phyloP scores from a whole-genome alignment of 2,113 vertebrate species.

The Xiphophorus hellerii region DNA sequence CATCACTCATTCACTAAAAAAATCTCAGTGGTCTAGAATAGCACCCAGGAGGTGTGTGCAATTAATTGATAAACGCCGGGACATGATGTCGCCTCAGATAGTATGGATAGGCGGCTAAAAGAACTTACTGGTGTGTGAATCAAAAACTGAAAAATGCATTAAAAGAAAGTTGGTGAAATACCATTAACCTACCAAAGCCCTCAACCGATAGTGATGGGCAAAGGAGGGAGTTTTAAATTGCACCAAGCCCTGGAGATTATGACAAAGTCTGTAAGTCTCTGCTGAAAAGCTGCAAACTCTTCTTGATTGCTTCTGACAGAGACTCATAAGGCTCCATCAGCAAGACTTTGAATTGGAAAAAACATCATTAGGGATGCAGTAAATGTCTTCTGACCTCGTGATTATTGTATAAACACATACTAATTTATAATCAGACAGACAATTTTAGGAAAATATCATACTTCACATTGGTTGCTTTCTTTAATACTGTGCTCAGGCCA shows the following conservation, averaged over 20 bases:
- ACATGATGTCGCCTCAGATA: conserved; percentile 77
- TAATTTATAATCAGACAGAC: conserved; percentile 69
- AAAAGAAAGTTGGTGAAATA: conserved; percentile 77
- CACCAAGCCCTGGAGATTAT: conserved; percentile 72
- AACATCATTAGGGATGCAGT: conserved; percentile 72
- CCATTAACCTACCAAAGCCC: conserved; percentile 80
- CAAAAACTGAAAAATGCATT: conserved; percentile 75
- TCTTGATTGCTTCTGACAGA: conserved; percentile 73
- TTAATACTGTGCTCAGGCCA: conserved; percentile 55
- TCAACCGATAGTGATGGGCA: conserved; percentile 73
- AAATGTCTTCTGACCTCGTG: conserved; percentile 68
- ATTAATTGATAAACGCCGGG: conserved; percentile 80
- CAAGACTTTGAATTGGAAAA: conserved; percentile 62
- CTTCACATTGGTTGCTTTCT: conserved; percentile 44
- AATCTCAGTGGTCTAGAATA: conserved; percentile 63
- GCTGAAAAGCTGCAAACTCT: conserved; percentile 61
- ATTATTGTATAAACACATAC: conserved; percentile 69
- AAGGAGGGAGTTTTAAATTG: conserved; percentile 75
- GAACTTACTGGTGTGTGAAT: conserved; percentile 72
- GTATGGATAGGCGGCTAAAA: conserved; percentile 62
- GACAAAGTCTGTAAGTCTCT: conserved; percentile 67
- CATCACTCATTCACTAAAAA: conserved; percentile 71
- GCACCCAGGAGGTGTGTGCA: conserved; percentile 73
- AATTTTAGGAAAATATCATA: conserved; percentile 47
- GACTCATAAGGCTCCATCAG: conserved; percentile 61